Conservation (phyloP, 2,113 vertebrate genomes). For the Indri indri region DNA sequence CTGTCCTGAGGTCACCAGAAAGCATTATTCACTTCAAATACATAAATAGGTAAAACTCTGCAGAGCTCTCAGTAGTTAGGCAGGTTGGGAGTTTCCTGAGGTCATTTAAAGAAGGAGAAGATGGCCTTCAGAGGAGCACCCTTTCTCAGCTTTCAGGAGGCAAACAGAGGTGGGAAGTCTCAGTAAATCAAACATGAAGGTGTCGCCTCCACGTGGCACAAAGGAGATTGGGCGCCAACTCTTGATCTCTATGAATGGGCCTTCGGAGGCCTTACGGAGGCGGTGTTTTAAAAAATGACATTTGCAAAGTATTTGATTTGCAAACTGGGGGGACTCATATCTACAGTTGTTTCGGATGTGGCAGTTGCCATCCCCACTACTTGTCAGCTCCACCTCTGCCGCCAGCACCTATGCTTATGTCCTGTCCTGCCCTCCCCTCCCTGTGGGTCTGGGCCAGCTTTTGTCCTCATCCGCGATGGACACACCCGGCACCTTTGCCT, state of each 20-base stretch:
- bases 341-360: not conserved
- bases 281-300: not conserved
- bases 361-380: not conserved
- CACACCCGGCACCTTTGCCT: not conserved
- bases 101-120: not conserved
- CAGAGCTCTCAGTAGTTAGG: not conserved
- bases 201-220: slow-evolving; percentile 86
- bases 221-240: slow-evolving; percentile 77
- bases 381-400: not conserved
- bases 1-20: not conserved
- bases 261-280: not conserved
- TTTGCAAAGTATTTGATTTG: not conserved
- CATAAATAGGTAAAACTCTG: not conserved
- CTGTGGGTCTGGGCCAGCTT: not conserved
- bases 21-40: not conserved
- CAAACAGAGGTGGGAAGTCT: slow-evolving; percentile 61
- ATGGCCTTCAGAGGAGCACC: not conserved
- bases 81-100: not conserved
- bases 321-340: not conserved
- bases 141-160: slow-evolving; percentile 66
- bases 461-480: not conserved
- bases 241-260: slow-evolving; percentile 68
- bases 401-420: too few relatives aligned
- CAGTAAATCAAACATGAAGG: slow-evolving; percentile 86
- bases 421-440: not conserved